Evolutionary conservation across 2,113 vertebrate genomes (phyloP), one percentile per base, ranked within the genome.

Genomic region (Amblyopsis rosae): DNA sequence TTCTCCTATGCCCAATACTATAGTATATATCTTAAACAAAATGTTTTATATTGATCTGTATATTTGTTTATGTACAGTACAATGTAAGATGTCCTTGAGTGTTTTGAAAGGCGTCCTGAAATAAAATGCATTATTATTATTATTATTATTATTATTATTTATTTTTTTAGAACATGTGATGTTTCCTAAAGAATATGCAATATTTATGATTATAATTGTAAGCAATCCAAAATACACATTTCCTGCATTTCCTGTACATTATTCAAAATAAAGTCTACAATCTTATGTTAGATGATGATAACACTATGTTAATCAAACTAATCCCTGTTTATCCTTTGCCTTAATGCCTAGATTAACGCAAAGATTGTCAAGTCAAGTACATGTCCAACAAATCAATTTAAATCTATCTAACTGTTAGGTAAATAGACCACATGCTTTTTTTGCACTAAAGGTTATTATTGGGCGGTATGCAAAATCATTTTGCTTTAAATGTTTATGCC

Each of bases 301-400:
- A 80, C 67, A 67, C 49, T 65, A 60, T 76, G 72, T 72, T 86
- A 79, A 80, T 68, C 77, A 77, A 75, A 66, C 15, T 87, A 89
- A 91, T 91, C 86, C 77, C 50, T 84, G 77, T 89, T 90, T 89
- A 88, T 86, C 83, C 82, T n/a, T n/a, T n/a, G 62, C 79, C 68
- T 76, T 84, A 86, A 84, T 72, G 73, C 78, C 16, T 15, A 63
- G 85, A 88, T 90, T 85, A 88, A 83, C 75, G 66, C 70, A 69
- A 68, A 87, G 89, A 86, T 88, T 83, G 87, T 80, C 79, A 89
- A 86, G 86, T 86, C 83, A 88, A 88, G 89, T 76, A 73, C 1
- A 45, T 74, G 58, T 67, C 65, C 70, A 75, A 74, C 55, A 65
- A 85, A 86, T 90, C 82, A 83, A 84, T 88, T 74, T 67, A 60